phyloP scores from a whole-genome alignment of 2,888 invertebrate genomes.

The Psylliodes chrysocephalus region DNA sequence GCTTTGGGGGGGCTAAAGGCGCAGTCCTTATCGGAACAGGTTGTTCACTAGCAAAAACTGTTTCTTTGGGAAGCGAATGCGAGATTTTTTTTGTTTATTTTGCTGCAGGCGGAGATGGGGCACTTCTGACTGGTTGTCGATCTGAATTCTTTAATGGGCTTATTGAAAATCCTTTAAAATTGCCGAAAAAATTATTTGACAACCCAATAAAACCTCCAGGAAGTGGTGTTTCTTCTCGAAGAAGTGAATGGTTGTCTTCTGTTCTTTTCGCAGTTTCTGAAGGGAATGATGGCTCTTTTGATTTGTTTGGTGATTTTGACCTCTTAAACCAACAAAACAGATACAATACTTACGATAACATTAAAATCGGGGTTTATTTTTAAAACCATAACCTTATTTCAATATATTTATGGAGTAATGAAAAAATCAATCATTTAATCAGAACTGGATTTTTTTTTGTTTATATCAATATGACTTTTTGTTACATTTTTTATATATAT shows the following conservation, averaged over 20 bases:
- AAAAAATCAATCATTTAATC: conserved; percentile 37
- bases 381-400: conserved; percentile 16
- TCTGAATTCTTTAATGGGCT: conserved; percentile 70
- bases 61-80: conserved; percentile 44
- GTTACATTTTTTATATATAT: too few relatives aligned
- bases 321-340: conserved; percentile 52
- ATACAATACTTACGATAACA: conserved; percentile 28
- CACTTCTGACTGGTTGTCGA: conserved; percentile 65
- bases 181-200: conserved; percentile 78
- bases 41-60: too few relatives aligned
- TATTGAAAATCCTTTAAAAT: conserved; percentile 85
- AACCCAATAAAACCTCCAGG: conserved; percentile 43
- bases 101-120: conserved; percentile 73
- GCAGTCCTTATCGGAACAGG: conserved; percentile 3
- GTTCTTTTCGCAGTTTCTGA: conserved; percentile 67
- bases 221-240: conserved; percentile 61
- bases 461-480: too few relatives aligned
- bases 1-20: conserved; percentile 39
- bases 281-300: conserved; percentile 60
- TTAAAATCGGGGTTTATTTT: neutral
- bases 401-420: neutral
- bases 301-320: conserved; percentile 59
- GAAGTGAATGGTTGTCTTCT: conserved; percentile 77
- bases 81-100: conserved; percentile 55
- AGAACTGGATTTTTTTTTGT: too few relatives aligned